Conservation (phyloP, 2,888 invertebrate genomes). For the Cephus runcator region DNA sequence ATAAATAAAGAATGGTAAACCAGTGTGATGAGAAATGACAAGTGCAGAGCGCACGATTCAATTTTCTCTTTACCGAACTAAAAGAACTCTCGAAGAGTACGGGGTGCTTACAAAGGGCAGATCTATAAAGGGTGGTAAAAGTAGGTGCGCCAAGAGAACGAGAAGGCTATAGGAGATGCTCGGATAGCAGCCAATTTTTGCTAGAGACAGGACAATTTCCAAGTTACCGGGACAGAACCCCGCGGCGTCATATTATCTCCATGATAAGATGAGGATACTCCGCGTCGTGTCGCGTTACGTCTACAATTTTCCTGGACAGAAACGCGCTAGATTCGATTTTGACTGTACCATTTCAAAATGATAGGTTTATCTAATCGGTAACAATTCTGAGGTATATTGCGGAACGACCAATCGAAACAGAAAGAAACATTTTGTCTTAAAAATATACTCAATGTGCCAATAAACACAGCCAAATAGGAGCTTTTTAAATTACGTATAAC, state of each 20-base stretch:
- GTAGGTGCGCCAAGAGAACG: neutral
- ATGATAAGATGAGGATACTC: constrained; percentile 8
- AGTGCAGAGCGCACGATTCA: constrained; percentile 10
- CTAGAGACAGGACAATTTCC: constrained; percentile 40
- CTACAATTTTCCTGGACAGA: constrained; percentile 4
- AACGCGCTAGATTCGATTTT: constrained; percentile 19
- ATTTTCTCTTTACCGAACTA: constrained; percentile 22
- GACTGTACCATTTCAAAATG: constrained; percentile 9
- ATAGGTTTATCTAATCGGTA: neutral
- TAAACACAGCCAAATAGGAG: neutral
- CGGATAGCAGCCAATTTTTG: constrained; percentile 31
- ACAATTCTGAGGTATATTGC: neutral
- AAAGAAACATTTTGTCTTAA: neutral
- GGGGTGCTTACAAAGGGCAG: neutral
- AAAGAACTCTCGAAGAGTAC: neutral
- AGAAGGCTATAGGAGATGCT: constrained; percentile 1
- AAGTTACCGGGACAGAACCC: constrained; percentile 29
- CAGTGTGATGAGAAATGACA: neutral
- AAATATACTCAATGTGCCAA: neutral
- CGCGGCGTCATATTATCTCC: constrained; percentile 22
- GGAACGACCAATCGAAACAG: neutral
- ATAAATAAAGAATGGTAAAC: neutral
- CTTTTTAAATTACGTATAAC: neutral
- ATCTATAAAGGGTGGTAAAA: neutral
- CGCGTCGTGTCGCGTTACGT: neutral